phyloP scores from a whole-genome alignment of 2,888 invertebrate genomes.

The Hololepta plana region DNA sequence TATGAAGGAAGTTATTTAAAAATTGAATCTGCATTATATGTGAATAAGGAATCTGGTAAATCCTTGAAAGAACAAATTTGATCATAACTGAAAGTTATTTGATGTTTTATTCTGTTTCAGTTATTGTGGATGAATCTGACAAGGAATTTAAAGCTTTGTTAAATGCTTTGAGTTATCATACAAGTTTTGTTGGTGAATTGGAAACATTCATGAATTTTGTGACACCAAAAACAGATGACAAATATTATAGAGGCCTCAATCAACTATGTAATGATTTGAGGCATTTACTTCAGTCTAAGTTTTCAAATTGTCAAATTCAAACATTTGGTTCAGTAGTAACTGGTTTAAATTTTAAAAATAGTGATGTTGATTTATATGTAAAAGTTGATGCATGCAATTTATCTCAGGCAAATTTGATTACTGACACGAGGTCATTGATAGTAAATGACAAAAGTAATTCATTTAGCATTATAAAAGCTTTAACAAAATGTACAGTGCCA shows the following conservation, averaged over 20 bases:
- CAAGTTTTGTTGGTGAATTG: constrained; percentile 20
- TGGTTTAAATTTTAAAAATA: constrained; percentile 46
- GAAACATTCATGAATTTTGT: too few relatives aligned
- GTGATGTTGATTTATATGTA: constrained; percentile 58
- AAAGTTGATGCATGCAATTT: constrained; percentile 18
- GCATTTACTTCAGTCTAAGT: constrained; percentile 21
- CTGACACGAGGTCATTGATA: constrained; percentile 6
- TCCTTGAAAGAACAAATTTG: too few relatives aligned
- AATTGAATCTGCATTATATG: too few relatives aligned
- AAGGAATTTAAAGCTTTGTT: too few relatives aligned
- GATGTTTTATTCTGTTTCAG: too few relatives aligned
- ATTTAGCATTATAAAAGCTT: too few relatives aligned
- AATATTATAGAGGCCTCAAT: constrained; percentile 20
- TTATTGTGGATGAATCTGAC: too few relatives aligned
- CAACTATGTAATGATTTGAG: constrained; percentile 30
- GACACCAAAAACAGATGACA: too few relatives aligned
- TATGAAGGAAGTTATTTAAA: too few relatives aligned
- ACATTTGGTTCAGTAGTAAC: constrained; percentile 62
- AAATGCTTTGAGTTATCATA: too few relatives aligned
- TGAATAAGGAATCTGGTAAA: too few relatives aligned
- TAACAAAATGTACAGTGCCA: constrained; percentile 34
- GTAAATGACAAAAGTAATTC: constrained; percentile 14
- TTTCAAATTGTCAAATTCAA: constrained; percentile 28
- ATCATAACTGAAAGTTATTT: too few relatives aligned
- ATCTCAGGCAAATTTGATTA: neutral